A percentile compares a stretch with the other conserved stretches of the same genome.
Evolutionary conservation across 2,113 vertebrate genomes (phyloP).

Genomic region (Elgaria multicarinata): DNA sequence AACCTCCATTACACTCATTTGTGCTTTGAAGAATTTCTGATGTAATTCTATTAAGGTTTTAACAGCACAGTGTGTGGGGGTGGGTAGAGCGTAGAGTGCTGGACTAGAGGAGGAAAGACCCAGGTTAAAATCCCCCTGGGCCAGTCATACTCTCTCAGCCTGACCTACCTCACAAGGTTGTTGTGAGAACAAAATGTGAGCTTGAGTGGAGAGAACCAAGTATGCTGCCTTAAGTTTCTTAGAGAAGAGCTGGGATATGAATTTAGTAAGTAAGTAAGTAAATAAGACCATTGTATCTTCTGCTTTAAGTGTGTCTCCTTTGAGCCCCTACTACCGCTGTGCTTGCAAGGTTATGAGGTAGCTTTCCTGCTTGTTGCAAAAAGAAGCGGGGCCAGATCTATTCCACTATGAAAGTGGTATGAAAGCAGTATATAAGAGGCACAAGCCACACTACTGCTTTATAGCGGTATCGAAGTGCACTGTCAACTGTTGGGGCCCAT

Average conservation of each 20-base stretch:
- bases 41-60: background rate
- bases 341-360: background rate
- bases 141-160: background rate
- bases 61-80: background rate
- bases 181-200: background rate
- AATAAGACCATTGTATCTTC: background rate
- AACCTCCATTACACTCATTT: background rate
- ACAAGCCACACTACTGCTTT: too few species aligned
- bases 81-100: background rate
- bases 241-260: background rate
- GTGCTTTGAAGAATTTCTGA: background rate
- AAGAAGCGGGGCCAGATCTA: too few species aligned
- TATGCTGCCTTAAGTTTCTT: too few species aligned
- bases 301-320: background rate
- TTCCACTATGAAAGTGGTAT: too few species aligned
- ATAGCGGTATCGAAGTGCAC: too few species aligned
- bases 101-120: background rate
- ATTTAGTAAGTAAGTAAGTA: background rate
- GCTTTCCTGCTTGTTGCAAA: background rate
- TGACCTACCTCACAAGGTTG: background rate
- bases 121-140: background rate
- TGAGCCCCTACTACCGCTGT: background rate
- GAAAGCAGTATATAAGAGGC: too few species aligned
- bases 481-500: too few species aligned
- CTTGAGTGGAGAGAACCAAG: too few species aligned